Percentiles rank a stretch among this genome's conserved stretches.
phyloP scores from a whole-genome alignment of 2,888 invertebrate species.

The Lycophotia porphyrea region DNA sequence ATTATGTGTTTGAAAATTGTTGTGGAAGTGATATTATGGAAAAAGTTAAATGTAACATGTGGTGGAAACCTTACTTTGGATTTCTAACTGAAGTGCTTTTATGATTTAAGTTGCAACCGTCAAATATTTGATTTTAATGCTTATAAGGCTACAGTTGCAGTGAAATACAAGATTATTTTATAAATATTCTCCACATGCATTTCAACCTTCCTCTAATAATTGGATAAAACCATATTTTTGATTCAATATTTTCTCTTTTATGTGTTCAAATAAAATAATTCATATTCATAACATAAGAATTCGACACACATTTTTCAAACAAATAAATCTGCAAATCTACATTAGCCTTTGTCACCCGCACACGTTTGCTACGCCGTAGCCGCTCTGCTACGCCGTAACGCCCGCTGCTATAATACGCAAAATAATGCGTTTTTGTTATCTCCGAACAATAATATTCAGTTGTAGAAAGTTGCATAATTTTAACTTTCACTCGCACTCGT shows the following conservation, averaged over 20 bases:
- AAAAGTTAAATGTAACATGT: slow-evolving; percentile 23
- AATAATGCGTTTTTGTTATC: slow-evolving; percentile 70
- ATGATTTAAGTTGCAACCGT: slow-evolving; percentile 6
- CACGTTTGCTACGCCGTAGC: slow-evolving; percentile 53
- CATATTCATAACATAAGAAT: too few relatives aligned
- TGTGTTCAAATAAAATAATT: background rate
- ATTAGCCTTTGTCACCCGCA: slow-evolving; percentile 4
- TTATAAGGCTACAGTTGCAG: background rate
- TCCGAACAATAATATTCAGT: slow-evolving; percentile 68
- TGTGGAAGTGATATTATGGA: slow-evolving; percentile 45
- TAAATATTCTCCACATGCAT: slow-evolving; percentile 41
- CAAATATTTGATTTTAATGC: background rate
- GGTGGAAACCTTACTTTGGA: slow-evolving; percentile 18
- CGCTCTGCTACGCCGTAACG: slow-evolving; percentile 60
- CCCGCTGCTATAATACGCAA: slow-evolving; percentile 32
- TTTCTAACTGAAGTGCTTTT: slow-evolving; percentile 22
- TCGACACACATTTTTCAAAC: slow-evolving; percentile 50
- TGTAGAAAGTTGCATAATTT: slow-evolving; percentile 89
- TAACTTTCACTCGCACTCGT: slow-evolving; percentile 84
- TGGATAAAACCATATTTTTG: background rate
- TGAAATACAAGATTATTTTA: slow-evolving; percentile 7
- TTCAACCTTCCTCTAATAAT: background rate
- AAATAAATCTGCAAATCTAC: background rate
- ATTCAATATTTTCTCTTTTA: background rate
- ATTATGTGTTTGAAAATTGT: slow-evolving; percentile 60